Evolutionary conservation across 2,888 invertebrate species (phyloP).

Genomic region (Lordiphosa fenestrarum): DNA sequence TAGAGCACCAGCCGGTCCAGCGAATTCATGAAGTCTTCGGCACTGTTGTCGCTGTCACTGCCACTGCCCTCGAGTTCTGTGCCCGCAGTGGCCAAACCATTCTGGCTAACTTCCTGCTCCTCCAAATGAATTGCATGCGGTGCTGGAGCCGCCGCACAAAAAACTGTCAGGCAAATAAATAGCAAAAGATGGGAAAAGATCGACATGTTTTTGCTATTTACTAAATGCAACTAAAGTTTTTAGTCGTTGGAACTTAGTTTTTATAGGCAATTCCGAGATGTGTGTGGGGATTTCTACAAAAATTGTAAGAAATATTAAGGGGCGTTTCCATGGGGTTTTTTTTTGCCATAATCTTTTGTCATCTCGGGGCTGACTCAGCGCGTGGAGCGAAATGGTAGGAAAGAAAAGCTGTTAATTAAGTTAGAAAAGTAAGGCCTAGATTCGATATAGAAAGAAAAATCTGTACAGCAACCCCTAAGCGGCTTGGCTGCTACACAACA

Average conservation of each 20-base stretch:
- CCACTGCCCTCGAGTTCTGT: slow-evolving; percentile 11
- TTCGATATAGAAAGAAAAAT: no score
- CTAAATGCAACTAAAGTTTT: neutral
- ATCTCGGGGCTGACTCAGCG: no score
- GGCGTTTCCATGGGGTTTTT: no score
- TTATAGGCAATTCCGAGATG: no score
- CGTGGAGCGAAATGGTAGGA: no score
- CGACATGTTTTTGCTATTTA: neutral
- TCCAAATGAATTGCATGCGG: slow-evolving; percentile 7
- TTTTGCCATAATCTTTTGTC: no score
- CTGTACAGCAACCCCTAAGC: slow-evolving; percentile 60
- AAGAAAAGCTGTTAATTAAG: neutral
- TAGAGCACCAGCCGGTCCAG: slow-evolving; percentile 4
- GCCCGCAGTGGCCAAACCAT: neutral
- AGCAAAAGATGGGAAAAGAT: neutral
- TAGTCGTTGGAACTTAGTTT: neutral
- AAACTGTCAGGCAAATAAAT: neutral
- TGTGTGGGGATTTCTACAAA: no score
- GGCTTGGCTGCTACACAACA: slow-evolving; percentile 38
- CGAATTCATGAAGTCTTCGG: slow-evolving; percentile 29
- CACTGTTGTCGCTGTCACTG: slow-evolving; percentile 14
- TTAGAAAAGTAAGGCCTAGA: slow-evolving; percentile 37
- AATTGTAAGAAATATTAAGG: no score
- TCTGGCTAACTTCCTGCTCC: neutral
- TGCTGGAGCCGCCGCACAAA: neutral